Base-by-base conservation (phyloP, 2,113 vertebrate species). In the Etheostoma cragini region DNA sequence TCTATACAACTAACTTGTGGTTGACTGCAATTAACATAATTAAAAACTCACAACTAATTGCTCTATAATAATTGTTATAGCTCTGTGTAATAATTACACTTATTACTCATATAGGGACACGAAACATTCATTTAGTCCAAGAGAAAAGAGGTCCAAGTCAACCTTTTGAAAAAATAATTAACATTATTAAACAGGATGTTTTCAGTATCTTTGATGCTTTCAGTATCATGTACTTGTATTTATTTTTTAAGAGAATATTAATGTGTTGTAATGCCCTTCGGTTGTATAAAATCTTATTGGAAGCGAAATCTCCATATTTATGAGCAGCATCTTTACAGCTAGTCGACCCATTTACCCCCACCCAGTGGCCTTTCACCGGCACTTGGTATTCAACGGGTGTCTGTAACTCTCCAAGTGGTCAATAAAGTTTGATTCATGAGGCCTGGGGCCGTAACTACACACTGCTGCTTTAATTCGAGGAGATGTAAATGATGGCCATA, bases 371-470 rank as follows among this genome's bases (percentile, higher is more conserved):
- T 92, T 92, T 86, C 67, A 17, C 54, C 33, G 35, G 65, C 87
- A 85, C 66, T 94, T 90, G 75, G 80, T 88, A 92, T 92, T 88
- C 91, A 89, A 76, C 61, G 73, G 56, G 90, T 90, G 90, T 90
- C 80, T 75, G 84, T 83, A 89, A 92, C 73, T 87, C 91, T 90
- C 82, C 88, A 81, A 88, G 85, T 89, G 90, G 89, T 90, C 94
- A 89, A 92, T 94, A 94, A 91, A 93, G 89, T 90, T 87, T 93
- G 94, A 94, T 93, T 94, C 85, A 91, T 80, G 87, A 82, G 77
- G 49, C 80, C 63, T 33, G 17, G 69, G 81, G 82, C 89, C 53
- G 47, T 85, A 81, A 87, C 82, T 70, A 76, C 82, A 92, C 89
- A 83, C 35, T 67, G 83, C 78, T 70, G 78, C 80, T 92, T 91